A percentile compares a stretch with the other conserved stretches of the same genome.
Evolutionary conservation across 2,888 invertebrate genomes (phyloP).

Genomic region (Nebria brevicollis): DNA sequence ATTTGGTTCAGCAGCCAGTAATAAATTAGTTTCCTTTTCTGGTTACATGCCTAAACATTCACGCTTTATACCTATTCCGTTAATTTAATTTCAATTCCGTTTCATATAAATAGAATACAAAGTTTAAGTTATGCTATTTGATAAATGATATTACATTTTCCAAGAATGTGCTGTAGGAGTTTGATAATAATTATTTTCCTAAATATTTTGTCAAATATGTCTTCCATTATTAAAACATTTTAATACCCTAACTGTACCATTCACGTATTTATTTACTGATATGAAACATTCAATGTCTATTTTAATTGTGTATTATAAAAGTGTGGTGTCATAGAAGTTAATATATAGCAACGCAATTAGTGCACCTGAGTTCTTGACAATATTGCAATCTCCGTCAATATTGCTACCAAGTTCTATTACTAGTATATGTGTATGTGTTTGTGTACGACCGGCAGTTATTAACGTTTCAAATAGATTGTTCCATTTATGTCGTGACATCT

Average conservation of each 20-base stretch:
- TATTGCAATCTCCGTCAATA: not conserved
- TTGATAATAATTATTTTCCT: too few species aligned
- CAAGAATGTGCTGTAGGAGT: too few species aligned
- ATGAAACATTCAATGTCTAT: not conserved
- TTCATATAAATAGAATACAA: too few species aligned
- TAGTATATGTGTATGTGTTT: not conserved
- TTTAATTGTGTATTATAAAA: not conserved
- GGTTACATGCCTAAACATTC: too few species aligned
- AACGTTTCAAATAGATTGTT: constrained; percentile 1
- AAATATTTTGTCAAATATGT: too few species aligned
- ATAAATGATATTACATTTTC: too few species aligned
- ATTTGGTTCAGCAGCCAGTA: too few species aligned
- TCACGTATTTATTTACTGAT: not conserved
- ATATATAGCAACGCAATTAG: not conserved
- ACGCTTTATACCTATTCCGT: too few species aligned
- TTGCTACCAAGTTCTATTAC: not conserved
- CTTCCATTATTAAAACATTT: too few species aligned
- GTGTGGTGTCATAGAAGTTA: not conserved
- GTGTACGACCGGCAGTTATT: not conserved
- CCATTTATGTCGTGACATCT: not conserved
- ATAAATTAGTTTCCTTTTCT: too few species aligned
- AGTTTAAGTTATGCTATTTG: too few species aligned
- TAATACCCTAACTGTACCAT: not conserved
- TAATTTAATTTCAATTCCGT: too few species aligned
- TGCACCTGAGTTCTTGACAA: not conserved